Evolutionary conservation across 2,797 vertebrate species (phyloP).

Genomic region (Avahi laniger): DNA sequence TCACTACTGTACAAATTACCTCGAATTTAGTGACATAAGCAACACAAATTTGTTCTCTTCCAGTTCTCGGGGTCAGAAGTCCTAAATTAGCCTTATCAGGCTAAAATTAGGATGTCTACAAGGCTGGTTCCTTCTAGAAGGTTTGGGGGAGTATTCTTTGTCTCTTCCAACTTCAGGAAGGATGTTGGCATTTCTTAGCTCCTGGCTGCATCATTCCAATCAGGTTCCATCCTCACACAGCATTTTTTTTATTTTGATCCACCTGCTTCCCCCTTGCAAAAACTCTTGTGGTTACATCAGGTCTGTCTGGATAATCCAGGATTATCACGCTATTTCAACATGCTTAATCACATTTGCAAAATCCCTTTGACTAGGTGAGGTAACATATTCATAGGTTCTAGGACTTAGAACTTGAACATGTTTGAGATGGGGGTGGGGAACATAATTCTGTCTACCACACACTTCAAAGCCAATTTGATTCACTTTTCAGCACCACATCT

Average conservation of each 20-base stretch:
- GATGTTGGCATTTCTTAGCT: neutral
- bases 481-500: neutral
- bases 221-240: neutral
- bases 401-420: neutral
- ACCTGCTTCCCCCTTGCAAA: neutral
- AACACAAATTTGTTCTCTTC: neutral
- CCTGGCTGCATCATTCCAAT: neutral
- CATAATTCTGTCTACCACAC: neutral
- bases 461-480: neutral
- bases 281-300: neutral
- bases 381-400: neutral
- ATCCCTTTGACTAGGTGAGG: neutral
- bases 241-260: neutral
- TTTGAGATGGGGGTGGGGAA: neutral
- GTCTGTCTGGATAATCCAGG: neutral
- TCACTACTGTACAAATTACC: neutral
- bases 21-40: neutral
- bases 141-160: neutral
- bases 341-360: neutral
- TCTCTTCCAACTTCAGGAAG: neutral
- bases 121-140: neutral
- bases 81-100: neutral
- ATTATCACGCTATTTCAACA: neutral
- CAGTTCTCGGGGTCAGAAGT: neutral
- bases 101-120: neutral